Percentiles rank a stretch among this genome's conserved stretches.
Conservation (phyloP, 2,888 invertebrate genomes). For the Lypha dubia region DNA sequence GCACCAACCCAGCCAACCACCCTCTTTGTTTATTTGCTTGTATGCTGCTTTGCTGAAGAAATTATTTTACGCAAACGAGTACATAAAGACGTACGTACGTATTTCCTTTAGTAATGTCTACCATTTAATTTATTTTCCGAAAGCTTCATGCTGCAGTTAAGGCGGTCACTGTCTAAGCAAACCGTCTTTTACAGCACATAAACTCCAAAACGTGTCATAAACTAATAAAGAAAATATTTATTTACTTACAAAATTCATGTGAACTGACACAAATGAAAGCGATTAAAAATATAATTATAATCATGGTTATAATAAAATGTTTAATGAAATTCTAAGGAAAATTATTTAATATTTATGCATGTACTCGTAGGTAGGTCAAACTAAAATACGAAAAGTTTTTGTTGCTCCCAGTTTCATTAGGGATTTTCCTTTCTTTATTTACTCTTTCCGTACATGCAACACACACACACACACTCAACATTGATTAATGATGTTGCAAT, state of each 20-base stretch:
- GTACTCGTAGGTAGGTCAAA: too few species aligned
- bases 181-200: constrained; percentile 21
- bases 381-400: too few species aligned
- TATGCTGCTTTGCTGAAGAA: not conserved
- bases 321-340: not conserved
- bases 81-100: too few species aligned
- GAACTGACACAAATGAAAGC: constrained; percentile 8
- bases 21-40: constrained; percentile 8
- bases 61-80: too few species aligned
- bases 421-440: not conserved
- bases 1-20: constrained; percentile 41
- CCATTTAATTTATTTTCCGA: not conserved
- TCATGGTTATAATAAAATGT: not conserved
- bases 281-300: not conserved
- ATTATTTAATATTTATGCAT: not conserved
- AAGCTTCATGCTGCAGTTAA: not conserved
- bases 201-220: constrained; percentile 58
- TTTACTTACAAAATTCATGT: constrained; percentile 4
- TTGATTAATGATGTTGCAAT: constrained; percentile 58
- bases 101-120: constrained; percentile 9
- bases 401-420: not conserved
- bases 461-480: too few species aligned
- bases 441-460: not conserved
- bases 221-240: constrained; percentile 30
- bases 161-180: constrained; percentile 31